A percentile compares a stretch with the other conserved stretches of the same genome.
phyloP scores from a whole-genome alignment of 2,113 vertebrate species.

The Catharus fuscescens region DNA sequence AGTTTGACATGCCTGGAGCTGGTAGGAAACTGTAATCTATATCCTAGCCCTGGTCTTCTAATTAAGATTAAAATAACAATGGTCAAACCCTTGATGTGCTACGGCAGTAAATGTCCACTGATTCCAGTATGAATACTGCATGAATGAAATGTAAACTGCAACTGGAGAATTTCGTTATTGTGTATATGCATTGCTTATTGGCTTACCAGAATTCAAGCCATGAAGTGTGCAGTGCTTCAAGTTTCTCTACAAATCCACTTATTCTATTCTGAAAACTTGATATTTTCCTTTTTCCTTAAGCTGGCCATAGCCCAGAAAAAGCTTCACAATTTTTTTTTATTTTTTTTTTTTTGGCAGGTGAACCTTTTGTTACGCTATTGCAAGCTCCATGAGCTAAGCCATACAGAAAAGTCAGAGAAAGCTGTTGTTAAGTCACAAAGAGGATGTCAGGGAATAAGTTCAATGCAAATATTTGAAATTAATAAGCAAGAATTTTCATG shows the following conservation, averaged over 20 bases:
- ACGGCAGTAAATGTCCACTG: neutral
- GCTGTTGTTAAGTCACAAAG: neutral
- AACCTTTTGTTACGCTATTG: neutral
- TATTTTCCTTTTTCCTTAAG: neutral
- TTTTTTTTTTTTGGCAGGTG: neutral
- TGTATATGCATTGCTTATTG: neutral
- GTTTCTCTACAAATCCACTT: neutral
- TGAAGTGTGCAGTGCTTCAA: neutral
- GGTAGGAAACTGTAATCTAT: neutral
- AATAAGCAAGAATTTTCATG: neutral
- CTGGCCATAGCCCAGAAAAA: neutral
- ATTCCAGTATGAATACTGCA: neutral
- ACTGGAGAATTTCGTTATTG: neutral
- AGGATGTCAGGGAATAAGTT: neutral
- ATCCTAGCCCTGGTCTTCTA: neutral
- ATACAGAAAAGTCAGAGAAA: neutral
- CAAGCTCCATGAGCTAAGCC: neutral
- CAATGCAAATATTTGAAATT: neutral
- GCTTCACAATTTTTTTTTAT: neutral
- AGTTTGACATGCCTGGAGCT: neutral
- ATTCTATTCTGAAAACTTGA: neutral
- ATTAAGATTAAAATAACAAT: constrained; percentile 3
- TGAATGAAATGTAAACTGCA: constrained; percentile 4
- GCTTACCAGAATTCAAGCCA: neutral
- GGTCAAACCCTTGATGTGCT: neutral